Evolutionary conservation across 1,140 invertebrate species (phyloP), one percentile per base, ranked within the genome.

Genomic region (Macrotrachela quadricornifera): DNA sequence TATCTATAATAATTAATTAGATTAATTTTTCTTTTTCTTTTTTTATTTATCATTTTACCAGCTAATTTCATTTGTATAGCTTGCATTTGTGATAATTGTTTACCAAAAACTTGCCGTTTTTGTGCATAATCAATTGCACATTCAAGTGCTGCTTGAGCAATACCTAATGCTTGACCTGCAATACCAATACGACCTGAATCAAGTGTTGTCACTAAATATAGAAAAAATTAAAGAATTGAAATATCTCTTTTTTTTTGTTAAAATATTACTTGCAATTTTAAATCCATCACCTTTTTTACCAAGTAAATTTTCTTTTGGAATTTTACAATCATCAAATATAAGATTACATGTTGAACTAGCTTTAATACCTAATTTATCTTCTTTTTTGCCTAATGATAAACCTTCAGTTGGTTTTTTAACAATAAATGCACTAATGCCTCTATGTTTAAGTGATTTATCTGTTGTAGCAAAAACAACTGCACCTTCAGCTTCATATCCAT

Each of bases 301-400:
- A 1, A 94, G 65, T n/a, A 90, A 60, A 67, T 81, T 83, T 55
- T 82, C 80, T 62, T 78, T 76, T 0, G 85, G 80, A 37, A 94
- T 75, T 58, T 71, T 64, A 68, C 82, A 87, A 61, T 92, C 84
- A 69, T 94, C 88, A 72, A 88, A 90, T 55, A 88, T 88, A 14
- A 94, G 69, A 56, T 81, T 81, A 63, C 83, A 86, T 0, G 90
- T 95, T 12, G 86, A 91, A 16, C 85, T 86, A 0, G 77, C 90
- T 55, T 82, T 75, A 54, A 95, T 92, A 8, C 86, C 85, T 14
- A 95, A 65, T 70, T 95, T 94, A 60, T 92, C 84, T 71, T 94
- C 88, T 63, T 91, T 92, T 65, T 91, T 91, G 0, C 87, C 87
- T 43, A 91, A 62, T 30, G 79, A 77, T 42, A 92, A 73, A 16